These are phyloP conservation scores for Neoscelio sp. DNA, from an alignment of 2,888 invertebrate species.

Conservation along the genomic window DNA sequence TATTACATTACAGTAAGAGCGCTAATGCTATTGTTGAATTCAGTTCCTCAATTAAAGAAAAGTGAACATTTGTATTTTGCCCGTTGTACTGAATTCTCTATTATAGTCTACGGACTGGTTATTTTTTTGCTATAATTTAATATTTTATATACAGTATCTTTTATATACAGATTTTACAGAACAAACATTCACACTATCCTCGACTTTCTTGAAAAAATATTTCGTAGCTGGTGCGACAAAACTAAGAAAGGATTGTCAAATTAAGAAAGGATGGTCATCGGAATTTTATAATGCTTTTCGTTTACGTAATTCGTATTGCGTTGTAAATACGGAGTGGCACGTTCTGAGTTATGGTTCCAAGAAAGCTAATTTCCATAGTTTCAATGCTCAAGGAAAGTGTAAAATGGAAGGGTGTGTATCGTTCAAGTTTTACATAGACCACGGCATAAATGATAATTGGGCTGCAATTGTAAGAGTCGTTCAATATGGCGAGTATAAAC, in stretches of 20 bases:
- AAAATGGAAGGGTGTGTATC: background rate
- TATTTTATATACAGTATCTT: too few relatives aligned
- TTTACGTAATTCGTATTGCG: background rate
- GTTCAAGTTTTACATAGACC: background rate
- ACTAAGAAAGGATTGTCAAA: too few relatives aligned
- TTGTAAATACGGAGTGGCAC: background rate
- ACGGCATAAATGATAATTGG: background rate
- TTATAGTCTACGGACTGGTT: too few relatives aligned
- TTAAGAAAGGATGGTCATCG: background rate
- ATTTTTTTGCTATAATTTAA: too few relatives aligned
- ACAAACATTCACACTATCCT: too few relatives aligned
- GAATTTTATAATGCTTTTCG: background rate
- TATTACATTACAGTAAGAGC: too few relatives aligned
- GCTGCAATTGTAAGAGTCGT: background rate
- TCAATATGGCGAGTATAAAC: too few relatives aligned
- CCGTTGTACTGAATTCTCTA: too few relatives aligned
- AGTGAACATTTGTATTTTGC: too few relatives aligned
- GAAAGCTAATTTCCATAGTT: background rate
- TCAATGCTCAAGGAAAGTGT: slow-evolving; percentile 6
- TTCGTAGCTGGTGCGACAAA: background rate
- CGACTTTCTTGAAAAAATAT: background rate
- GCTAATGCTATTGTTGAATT: too few relatives aligned
- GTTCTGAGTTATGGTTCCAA: background rate
- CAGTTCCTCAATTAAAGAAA: too few relatives aligned
- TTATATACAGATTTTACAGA: too few relatives aligned